Base-by-base conservation (phyloP, 2,888 invertebrate genomes). In the Selenia dentaria region DNA sequence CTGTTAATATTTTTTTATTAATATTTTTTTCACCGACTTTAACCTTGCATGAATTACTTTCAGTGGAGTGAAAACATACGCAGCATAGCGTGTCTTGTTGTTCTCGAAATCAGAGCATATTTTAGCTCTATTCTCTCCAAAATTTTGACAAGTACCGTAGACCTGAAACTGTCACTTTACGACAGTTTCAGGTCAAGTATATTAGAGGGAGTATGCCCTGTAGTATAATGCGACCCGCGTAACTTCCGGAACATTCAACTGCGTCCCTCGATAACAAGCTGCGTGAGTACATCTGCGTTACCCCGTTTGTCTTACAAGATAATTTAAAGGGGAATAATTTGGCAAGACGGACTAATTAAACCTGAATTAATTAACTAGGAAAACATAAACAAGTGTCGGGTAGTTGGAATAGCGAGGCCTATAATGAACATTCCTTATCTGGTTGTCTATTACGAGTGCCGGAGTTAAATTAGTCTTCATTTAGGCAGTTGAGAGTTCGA, bases 271-370 rank as follows among this genome's bases (percentile, higher is more conserved):
- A 34, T 38, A 29, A 28, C 24, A 29, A 25, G 13, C 24, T n/a
- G 16, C 13, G 26, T 35, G 35, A 28, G 35, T 14, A 14, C 40
- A 40, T 29, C 48, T 48, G 34, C 29, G 10, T 38, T 12, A 29
- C 37, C 48, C 59, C 67, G 62, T 72, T 70, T 70, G 68, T 71
- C 69, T 72, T 65, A 63, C 67, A 41, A 74, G 68, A 76, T 78
- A 76, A 79, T 80, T 79, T 79, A 82, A 63, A 59, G 58, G 70
- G 67, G 69, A 75, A 79, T 78, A 72, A 75, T 75, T 80, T 73
- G 55, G 50, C 62, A 63, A 74, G 70, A 73, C 67, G 57, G 67
- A 72, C 72, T 75, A 79, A 79, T 80, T 79, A 74, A 71, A 76
- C 71, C 70, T 67, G 61, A 75, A 77, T 77, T 78, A 74, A 79